phyloP scores from a whole-genome alignment of 1,140 invertebrate genomes.

The Camponotus pennsylvanicus region DNA sequence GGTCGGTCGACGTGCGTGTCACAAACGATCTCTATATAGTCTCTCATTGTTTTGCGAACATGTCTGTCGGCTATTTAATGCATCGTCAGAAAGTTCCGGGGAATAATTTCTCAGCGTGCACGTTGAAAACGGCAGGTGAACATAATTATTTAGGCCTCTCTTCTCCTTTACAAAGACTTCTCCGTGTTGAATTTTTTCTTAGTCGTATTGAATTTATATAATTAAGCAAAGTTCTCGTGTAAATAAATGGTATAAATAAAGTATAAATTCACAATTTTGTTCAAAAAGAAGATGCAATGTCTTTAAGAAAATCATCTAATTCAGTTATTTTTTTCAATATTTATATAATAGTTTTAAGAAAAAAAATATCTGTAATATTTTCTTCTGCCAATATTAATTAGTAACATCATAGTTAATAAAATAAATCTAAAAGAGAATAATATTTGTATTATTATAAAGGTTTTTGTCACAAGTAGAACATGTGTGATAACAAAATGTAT shows the following conservation, averaged over 20 bases:
- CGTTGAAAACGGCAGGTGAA: conserved; percentile 50
- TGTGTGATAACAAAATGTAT: not conserved
- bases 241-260: not conserved
- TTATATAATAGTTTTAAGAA: too few relatives aligned
- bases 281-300: not conserved
- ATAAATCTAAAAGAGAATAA: not conserved
- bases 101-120: conserved; percentile 45
- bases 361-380: not conserved
- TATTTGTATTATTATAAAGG: not conserved
- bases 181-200: conserved; percentile 31
- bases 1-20: conserved; percentile 59
- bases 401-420: not conserved
- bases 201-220: conserved; percentile 16
- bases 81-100: conserved; percentile 53
- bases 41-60: conserved; percentile 67
- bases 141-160: conserved; percentile 46
- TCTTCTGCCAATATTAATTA: not conserved
- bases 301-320: not conserved
- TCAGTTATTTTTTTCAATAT: not conserved
- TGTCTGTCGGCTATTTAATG: conserved; percentile 63
- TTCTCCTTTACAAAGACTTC: conserved; percentile 27
- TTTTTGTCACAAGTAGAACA: not conserved
- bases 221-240: not conserved
- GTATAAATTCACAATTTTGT: not conserved
- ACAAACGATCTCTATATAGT: conserved; percentile 61